These are phyloP conservation scores for Paguma larvata DNA, from an alignment of 2,797 vertebrate genomes.

Conservation along the genomic window DNA sequence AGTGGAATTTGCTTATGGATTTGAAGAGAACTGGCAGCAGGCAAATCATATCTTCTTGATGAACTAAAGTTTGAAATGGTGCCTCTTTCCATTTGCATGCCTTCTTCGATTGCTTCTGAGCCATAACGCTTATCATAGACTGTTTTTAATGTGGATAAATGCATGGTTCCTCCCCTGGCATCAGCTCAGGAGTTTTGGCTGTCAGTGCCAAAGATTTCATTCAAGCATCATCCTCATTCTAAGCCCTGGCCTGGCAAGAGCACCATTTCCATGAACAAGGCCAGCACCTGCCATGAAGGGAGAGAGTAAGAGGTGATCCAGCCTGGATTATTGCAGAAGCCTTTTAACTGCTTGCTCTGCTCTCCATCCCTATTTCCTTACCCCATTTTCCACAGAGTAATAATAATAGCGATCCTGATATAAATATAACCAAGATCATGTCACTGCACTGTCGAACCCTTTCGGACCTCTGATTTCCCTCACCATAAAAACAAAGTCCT, in stretches of 20 bases:
- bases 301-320: background rate
- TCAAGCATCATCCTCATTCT: background rate
- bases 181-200: background rate
- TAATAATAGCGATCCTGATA: background rate
- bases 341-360: background rate
- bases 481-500: background rate
- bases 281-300: background rate
- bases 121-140: background rate
- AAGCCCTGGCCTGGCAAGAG: background rate
- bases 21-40: conserved; percentile 44
- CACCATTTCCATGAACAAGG: background rate
- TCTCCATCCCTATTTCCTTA: background rate
- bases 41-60: conserved; percentile 27
- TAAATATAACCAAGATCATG: background rate
- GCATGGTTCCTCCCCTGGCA: background rate
- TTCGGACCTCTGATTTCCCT: background rate
- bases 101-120: background rate
- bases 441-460: background rate
- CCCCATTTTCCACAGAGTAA: background rate
- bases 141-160: background rate
- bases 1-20: conserved; percentile 70
- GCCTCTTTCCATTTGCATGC: conserved; percentile 49
- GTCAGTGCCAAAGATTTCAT: background rate
- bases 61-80: background rate
- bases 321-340: background rate